Evolutionary conservation across 2,888 invertebrate species (phyloP).

Genomic region (Panopea generosa): DNA sequence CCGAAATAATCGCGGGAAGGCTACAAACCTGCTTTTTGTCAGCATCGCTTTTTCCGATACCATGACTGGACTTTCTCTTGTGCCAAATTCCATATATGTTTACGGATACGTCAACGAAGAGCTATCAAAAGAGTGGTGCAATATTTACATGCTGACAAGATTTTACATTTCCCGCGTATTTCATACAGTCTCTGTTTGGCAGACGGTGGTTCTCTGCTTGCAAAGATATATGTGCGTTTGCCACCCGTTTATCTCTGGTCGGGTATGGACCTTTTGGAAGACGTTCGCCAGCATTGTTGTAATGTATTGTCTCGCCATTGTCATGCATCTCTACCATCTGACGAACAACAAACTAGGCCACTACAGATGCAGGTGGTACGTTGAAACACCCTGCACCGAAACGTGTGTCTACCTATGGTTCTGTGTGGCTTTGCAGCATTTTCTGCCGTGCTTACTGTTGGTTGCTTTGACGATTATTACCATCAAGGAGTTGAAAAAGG

Average conservation of each 20-base stretch:
- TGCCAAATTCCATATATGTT: conserved; percentile 51
- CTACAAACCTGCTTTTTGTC: conserved; percentile 44
- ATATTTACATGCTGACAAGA: conserved; percentile 35
- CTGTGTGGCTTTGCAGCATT: conserved; percentile 35
- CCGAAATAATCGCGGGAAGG: conserved; percentile 25
- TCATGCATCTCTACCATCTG: conserved; percentile 57
- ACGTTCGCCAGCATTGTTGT: conserved; percentile 51
- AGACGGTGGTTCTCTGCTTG: conserved; percentile 59
- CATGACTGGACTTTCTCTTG: conserved; percentile 31
- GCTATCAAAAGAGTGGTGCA: conserved; percentile 25
- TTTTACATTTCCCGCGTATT: conserved; percentile 51
- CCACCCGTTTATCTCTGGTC: conserved; percentile 63
- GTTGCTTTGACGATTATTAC: conserved; percentile 36
- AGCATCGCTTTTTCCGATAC: conserved; percentile 55
- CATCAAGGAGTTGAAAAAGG: conserved; percentile 28
- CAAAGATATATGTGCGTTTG: conserved; percentile 70
- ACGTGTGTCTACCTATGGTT: conserved; percentile 59
- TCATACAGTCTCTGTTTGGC: conserved; percentile 71
- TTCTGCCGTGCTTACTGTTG: conserved; percentile 39
- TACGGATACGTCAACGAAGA: conserved; percentile 15
- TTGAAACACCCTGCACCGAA: conserved; percentile 36
- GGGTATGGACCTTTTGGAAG: conserved; percentile 63
- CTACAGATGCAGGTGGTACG: conserved; percentile 33
- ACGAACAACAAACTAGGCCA: conserved; percentile 26
- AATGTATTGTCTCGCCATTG: conserved; percentile 48